phyloP scores from a whole-genome alignment of 2,888 invertebrate genomes.

The Lysandra coridon region DNA sequence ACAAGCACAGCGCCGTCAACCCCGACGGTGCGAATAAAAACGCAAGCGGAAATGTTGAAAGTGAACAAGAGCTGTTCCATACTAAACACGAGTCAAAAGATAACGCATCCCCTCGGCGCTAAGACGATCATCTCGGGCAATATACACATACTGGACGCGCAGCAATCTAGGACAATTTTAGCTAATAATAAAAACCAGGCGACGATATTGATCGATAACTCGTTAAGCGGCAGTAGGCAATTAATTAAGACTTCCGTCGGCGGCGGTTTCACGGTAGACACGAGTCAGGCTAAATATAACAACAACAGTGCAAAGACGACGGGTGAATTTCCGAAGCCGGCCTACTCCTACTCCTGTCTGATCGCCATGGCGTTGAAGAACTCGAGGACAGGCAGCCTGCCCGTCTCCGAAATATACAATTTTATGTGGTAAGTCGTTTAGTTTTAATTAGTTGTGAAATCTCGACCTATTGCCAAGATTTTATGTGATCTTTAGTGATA shows the following conservation, averaged over 20 bases:
- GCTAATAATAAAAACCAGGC: conserved; percentile 73
- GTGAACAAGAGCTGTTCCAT: conserved; percentile 73
- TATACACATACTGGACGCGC: conserved; percentile 76
- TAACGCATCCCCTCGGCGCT: conserved; percentile 68
- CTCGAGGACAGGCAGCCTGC: conserved; percentile 94
- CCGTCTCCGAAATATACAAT: conserved; percentile 98
- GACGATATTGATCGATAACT: conserved; percentile 74
- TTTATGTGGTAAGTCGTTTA: conserved; percentile 93
- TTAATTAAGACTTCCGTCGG: conserved; percentile 73
- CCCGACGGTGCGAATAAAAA: conserved; percentile 70
- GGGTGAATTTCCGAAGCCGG: conserved; percentile 94
- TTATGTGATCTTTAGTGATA: conserved; percentile 5
- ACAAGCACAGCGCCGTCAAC: conserved; percentile 49
- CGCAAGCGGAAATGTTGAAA: conserved; percentile 70
- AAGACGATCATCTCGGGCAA: conserved; percentile 78
- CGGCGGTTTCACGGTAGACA: conserved; percentile 66
- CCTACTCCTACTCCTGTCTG: conserved; percentile 98
- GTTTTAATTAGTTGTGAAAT: neutral
- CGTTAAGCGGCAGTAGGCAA: conserved; percentile 71
- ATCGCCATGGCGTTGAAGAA: conserved; percentile 99
- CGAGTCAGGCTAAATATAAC: conserved; percentile 68
- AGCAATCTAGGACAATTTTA: conserved; percentile 76
- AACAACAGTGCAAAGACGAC: conserved; percentile 62
- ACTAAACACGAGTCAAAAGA: conserved; percentile 70
- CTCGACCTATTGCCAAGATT: neutral